Base-by-base conservation (phyloP, 37 sponge, comb jelly and placozoan species). In the Eunapius fragilis region DNA sequence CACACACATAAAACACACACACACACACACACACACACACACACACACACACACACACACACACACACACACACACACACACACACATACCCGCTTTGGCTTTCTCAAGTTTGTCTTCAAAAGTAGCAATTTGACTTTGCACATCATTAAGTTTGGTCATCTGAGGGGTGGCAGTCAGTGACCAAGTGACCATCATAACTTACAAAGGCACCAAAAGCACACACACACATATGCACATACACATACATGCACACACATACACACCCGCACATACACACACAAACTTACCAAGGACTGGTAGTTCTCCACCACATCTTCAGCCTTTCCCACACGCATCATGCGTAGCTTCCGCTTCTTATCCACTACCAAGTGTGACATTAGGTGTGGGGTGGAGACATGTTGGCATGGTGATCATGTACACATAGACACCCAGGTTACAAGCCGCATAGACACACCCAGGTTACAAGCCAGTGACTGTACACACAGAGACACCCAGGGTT, bases 281-380 rank as follows among this genome's bases (percentile, higher is more conserved):
- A 76, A 4, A 25, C 82, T 45, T 31, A 96, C 96, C 88, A 96
- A 69, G n/a, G 96, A 86, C 12, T 94, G 77, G 28, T 79, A 94
- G 34, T 80, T 94, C 58, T 96, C 95, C 25, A 85, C 91, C 49
- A 45, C 67, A 3, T 93, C 92, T 67, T 82, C 37, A 10, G 78
- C 37, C 37, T 84, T 91, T 23, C 96, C 96, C 19, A 76, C 89
- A 26, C 82, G 92, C 82, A 75, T 88, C 94, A 97, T 95, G 17
- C 98, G 67, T 25, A 83, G 82, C 38, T 86, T 69, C n/a, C 98
- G 76, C 75, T 97, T 97, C 72, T 83, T 79, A 68, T 97, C 98
- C 37, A 97, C 93, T 96, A 70, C 3, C 71, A 30, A 47, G 14
- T 30, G 30, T 58, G 48, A 23, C 28, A 37, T 45, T 2, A 26